A percentile compares a stretch with the other conserved stretches of the same genome.
These are phyloP conservation scores for Etheostoma perlongum DNA, from an alignment of 2,797 vertebrate species.

Conservation along the genomic window DNA sequence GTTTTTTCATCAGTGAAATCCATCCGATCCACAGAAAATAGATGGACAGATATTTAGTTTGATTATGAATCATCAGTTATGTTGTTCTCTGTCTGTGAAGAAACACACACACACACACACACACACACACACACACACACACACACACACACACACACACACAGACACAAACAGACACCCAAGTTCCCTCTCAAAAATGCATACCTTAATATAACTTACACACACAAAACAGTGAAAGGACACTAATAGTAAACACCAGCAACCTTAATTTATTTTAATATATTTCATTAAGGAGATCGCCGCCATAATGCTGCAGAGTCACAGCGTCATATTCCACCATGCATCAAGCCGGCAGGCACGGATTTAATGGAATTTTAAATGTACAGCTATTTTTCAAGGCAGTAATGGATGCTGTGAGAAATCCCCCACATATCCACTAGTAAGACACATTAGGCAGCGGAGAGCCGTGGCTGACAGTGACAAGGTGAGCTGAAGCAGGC, in stretches of 20 bases:
- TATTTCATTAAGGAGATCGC: constrained; percentile 17
- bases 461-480: constrained; percentile 10
- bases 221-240: constrained; percentile 6
- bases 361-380: constrained; percentile 61
- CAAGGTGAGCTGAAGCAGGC: constrained; percentile 13
- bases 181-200: not conserved
- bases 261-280: constrained; percentile 31
- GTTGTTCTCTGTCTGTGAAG: constrained; percentile 2
- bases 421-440: constrained; percentile 59
- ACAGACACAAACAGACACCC: not conserved
- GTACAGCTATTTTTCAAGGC: constrained; percentile 44
- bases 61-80: constrained; percentile 21
- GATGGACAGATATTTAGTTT: constrained; percentile 17
- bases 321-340: constrained; percentile 27
- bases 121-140: not conserved
- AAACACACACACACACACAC: not conserved
- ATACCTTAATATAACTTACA: not conserved
- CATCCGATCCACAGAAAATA: not conserved
- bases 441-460: constrained; percentile 34
- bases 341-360: constrained; percentile 23
- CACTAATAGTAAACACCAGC: constrained; percentile 4
- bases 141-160: not conserved
- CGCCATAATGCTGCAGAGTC: constrained; percentile 18
- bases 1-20: no score
- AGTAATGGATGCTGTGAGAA: constrained; percentile 54